Conservation (phyloP, 2,113 vertebrate genomes). For the Anguilla rostrata region DNA sequence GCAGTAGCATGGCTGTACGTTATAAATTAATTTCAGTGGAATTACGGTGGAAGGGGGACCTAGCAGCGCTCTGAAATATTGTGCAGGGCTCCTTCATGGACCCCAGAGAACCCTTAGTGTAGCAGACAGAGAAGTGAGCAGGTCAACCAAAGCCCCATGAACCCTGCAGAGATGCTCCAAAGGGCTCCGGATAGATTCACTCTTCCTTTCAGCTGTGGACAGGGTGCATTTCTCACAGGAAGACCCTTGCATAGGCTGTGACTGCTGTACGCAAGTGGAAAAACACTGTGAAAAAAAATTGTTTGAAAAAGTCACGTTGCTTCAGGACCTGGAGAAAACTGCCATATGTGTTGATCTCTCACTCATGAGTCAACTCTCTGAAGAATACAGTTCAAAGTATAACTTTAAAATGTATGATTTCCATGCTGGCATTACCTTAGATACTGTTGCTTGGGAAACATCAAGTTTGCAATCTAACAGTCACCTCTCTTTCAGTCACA, state of each 20-base stretch:
- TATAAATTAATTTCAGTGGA: neutral
- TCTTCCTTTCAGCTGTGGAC: neutral
- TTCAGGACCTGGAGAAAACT: no score
- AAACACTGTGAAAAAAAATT: neutral
- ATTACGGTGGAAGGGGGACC: neutral
- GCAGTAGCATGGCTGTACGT: neutral
- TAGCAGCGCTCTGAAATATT: neutral
- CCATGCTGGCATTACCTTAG: no score
- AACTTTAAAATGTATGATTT: no score
- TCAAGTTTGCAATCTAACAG: no score
- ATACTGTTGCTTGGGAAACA: no score
- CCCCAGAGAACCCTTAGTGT: no score
- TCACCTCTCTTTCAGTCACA: no score
- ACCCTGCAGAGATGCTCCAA: neutral
- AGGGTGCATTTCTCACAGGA: neutral
- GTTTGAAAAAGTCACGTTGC: no score
- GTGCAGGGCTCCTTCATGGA: no score
- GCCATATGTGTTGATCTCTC: neutral
- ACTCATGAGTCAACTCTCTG: no score
- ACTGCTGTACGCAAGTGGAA: neutral
- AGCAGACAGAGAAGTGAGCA: no score
- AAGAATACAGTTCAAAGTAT: no score
- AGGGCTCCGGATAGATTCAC: neutral
- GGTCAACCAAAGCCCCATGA: neutral
- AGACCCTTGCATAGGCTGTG: neutral